Base-by-base conservation (phyloP, 2,888 invertebrate genomes). In the Allacma fusca region DNA sequence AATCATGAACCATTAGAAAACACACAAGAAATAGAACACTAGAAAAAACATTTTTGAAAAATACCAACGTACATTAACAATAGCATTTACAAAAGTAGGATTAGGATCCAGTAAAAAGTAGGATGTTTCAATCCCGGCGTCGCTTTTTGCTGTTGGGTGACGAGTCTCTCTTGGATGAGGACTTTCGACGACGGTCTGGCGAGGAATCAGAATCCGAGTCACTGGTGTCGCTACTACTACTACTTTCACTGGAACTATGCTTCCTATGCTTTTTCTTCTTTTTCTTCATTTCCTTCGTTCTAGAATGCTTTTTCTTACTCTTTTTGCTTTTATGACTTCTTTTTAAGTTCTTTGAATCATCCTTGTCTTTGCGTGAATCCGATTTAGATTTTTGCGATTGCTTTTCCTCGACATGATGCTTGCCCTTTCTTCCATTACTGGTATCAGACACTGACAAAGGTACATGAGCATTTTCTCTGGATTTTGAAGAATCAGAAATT, bases 271-370 rank as follows among this genome's bases (percentile, higher is more conserved):
- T 72, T 62, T 34, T 74, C 65, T 74, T 62, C 62, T 62, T 62
- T 24, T 50, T 73, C 24, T 74, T 67, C 16, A 34, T 29, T 19
- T 71, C 59, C 29, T 29, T 74, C 5, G 43, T 19, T n/a, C 34
- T 24, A n/a, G 74, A 72, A 34, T 29, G 62, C 23, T 72, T 72
- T 21, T 59, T 72, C 57, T 72, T 72, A 72, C 72, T 74, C 28
- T 44, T 74, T 28, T 65, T 67, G 26, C 64, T 73, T 12, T 40
- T 74, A 7, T 65, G 21, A 21, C 74, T 74, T 21, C 40, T 74
- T 64, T 43, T 57, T 26, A 40, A 13, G 40, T 16, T 65, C 28
- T 64, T 62, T 13, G 62, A 62, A 24, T 7, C 7, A 9, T 62
- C 62, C 24, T 26, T 24, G 16, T 62, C 23, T 62, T 26, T 62